A percentile compares a stretch with the other conserved stretches of the same genome.
Conservation (phyloP, 2,888 invertebrate species). For the Pseudococcus viburni region DNA sequence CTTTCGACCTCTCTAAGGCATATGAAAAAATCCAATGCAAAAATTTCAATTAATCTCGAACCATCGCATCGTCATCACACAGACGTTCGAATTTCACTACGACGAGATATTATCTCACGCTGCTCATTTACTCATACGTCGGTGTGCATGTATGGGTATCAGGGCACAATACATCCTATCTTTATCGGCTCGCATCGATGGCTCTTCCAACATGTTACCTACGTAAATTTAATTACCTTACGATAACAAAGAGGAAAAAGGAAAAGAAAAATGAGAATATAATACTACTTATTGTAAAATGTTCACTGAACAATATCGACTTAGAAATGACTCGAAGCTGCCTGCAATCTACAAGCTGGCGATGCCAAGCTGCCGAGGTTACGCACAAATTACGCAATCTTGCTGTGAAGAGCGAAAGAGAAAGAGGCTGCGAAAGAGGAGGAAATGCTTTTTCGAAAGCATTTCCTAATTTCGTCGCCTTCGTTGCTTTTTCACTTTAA, state of each 20-base stretch:
- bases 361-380: not conserved
- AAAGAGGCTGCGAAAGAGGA: not conserved
- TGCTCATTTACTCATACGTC: not conserved
- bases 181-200: not conserved
- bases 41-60: not conserved
- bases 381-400: constrained; percentile 23
- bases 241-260: constrained; percentile 3
- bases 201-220: not conserved
- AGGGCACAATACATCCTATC: too few relatives aligned
- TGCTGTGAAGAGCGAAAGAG: not conserved
- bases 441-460: constrained; percentile 52
- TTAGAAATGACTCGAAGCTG: not conserved
- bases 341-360: not conserved
- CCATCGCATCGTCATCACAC: not conserved
- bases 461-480: constrained; percentile 35
- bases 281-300: constrained; percentile 37
- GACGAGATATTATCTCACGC: constrained; percentile 1
- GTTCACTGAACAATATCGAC: constrained; percentile 45
- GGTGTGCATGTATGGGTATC: not conserved
- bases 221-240: constrained; percentile 26
- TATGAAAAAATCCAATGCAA: not conserved
- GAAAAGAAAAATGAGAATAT: constrained; percentile 24
- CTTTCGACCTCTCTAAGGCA: too few relatives aligned
- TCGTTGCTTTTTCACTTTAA: constrained; percentile 51
- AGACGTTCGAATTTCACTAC: not conserved